Evolutionary conservation across 2,888 invertebrate species (phyloP).

Genomic region (Linnaemya vulpina): DNA sequence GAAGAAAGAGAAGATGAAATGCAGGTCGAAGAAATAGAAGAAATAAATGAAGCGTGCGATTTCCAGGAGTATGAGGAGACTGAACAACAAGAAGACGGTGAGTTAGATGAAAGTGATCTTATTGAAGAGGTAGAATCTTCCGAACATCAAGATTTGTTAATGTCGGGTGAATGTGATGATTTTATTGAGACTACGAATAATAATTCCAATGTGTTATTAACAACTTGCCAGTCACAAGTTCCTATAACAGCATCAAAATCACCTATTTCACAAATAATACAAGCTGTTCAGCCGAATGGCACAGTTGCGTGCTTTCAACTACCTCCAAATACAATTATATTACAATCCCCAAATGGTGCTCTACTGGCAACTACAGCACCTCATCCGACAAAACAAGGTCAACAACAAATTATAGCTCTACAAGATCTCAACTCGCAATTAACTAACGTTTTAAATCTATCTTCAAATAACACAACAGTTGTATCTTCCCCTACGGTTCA

Average conservation of each 20-base stretch:
- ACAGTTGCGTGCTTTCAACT: constrained; percentile 80
- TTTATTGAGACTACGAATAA: constrained; percentile 39
- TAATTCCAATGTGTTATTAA: constrained; percentile 45
- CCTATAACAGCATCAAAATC: constrained; percentile 62
- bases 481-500: constrained; percentile 53
- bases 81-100: constrained; percentile 33
- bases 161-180: constrained; percentile 66
- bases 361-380: constrained; percentile 77
- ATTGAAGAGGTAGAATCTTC: constrained; percentile 67
- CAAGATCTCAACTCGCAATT: constrained; percentile 75
- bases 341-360: constrained; percentile 79
- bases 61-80: constrained; percentile 53
- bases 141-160: constrained; percentile 67
- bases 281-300: constrained; percentile 80
- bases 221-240: constrained; percentile 30
- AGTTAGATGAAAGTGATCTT: constrained; percentile 61
- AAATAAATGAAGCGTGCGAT: constrained; percentile 47
- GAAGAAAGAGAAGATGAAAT: constrained; percentile 47
- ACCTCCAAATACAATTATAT: constrained; percentile 79
- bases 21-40: constrained; percentile 50
- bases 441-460: constrained; percentile 62
- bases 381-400: constrained; percentile 65
- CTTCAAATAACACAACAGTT: constrained; percentile 52
- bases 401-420: constrained; percentile 78
- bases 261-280: constrained; percentile 73